Conservation (phyloP, 1,140 invertebrate genomes). For the Radopholus similis region DNA sequence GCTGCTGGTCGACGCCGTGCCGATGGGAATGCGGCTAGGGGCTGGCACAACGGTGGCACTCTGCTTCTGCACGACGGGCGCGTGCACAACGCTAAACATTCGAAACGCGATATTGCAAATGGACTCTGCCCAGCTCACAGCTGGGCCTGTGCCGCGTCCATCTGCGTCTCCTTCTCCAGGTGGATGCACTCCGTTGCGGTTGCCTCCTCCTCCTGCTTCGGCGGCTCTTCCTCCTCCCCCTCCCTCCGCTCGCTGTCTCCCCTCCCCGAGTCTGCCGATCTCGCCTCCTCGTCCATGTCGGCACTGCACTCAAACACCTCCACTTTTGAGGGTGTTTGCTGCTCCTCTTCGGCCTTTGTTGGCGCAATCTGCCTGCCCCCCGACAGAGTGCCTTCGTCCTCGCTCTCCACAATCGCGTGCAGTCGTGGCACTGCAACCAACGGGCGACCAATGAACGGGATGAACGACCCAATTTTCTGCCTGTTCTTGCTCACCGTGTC, state of each 20-base stretch:
- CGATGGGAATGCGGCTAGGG: neutral
- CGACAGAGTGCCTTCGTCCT: neutral
- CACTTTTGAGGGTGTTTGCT: neutral
- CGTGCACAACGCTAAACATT: neutral
- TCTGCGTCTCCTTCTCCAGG: neutral
- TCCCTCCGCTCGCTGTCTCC: neutral
- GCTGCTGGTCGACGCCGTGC: neutral
- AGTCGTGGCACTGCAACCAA: conserved; percentile 3
- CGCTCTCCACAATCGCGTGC: conserved; percentile 9
- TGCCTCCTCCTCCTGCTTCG: neutral
- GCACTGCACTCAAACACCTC: neutral
- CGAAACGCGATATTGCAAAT: neutral
- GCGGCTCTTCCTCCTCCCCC: neutral
- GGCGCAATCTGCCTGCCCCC: neutral
- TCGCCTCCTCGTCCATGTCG: neutral
- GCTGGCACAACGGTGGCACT: neutral
- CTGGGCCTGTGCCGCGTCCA: neutral
- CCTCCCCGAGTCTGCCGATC: neutral
- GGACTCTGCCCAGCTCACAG: neutral
- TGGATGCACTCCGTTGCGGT: neutral
- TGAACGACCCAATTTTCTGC: neutral
- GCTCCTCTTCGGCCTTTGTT: conserved; percentile 2
- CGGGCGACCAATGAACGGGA: neutral
- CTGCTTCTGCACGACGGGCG: neutral
- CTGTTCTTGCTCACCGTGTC: conserved; percentile 32